Base-by-base conservation (phyloP, 1,140 invertebrate species). In the Carcinoscorpius rotundicauda region DNA sequence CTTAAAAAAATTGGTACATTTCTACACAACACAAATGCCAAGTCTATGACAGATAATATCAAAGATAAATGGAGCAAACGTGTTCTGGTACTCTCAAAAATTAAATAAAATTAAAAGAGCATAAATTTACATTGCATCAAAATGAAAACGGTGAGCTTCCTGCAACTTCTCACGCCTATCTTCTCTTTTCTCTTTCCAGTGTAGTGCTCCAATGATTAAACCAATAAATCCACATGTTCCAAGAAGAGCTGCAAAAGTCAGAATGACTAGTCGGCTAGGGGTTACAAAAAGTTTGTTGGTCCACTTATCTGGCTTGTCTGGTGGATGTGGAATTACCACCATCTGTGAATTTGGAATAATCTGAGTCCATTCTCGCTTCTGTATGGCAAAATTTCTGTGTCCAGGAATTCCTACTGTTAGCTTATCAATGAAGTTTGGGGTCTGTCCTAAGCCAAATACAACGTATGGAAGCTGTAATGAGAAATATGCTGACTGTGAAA, bases 311-410 rank as follows among this genome's bases (percentile, higher is more conserved):
- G 91, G 87, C 59, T 89, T 80, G 66, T 83, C 78, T 4, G 85
- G 80, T 5, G 93, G 93, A 75, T 86, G 85, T 4, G 96, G 96
- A 67, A 98, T 91, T 3, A 98, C 86, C 29, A 98, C 87, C 76
- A 99, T 89, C 78, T 98, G 95, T 3, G 95, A 97, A 76, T 97
- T 99, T 52, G 91, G 96, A 74, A 99, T 98, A 52, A 98, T 88
- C 76, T 96, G 92, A 1, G 87, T 87, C 87, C 91, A 97, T 60
- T 84, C 84, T n/a, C 75, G 69, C 53, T 66, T 68, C 49, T 65
- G 64, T 49, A 66, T 55, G n/a, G 51, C 52, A 50, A 64, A 49
- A 6, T 62, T 66, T 11, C 61, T 66, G 51, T 60, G 52, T 52
- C 82, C 66, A 80, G 88, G 78, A 64, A 97, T 82, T 6, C 91